Conservation (phyloP, 2,797 vertebrate genomes). For the Sebastes hopkinsi region DNA sequence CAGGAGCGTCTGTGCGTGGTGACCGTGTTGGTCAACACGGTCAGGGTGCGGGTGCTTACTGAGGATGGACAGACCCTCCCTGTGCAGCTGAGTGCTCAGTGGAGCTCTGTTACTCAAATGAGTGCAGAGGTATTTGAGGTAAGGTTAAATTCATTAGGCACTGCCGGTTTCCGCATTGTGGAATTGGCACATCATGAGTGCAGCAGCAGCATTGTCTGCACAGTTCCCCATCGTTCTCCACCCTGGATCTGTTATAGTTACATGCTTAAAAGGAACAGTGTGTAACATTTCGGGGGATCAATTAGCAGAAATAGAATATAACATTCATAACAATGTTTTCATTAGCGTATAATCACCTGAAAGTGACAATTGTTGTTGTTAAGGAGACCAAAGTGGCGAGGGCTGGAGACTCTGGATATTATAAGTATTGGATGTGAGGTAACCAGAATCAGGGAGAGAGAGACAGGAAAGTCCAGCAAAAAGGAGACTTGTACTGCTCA, state of each 20-base stretch:
- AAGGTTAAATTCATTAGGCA: constrained; percentile 23
- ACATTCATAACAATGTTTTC: too few species aligned
- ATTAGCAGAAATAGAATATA: too few species aligned
- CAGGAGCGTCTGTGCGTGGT: constrained; percentile 91
- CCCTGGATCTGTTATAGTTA: background rate
- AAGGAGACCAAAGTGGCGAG: too few species aligned
- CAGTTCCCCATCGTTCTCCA: background rate
- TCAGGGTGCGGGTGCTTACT: constrained; percentile 85
- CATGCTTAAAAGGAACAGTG: too few species aligned
- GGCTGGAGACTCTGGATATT: too few species aligned
- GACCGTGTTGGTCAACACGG: constrained; percentile 88
- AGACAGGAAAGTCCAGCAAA: too few species aligned
- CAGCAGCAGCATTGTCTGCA: background rate
- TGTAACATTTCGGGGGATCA: too few species aligned
- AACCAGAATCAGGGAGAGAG: too few species aligned
- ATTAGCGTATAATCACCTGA: too few species aligned
- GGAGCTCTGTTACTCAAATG: constrained; percentile 87
- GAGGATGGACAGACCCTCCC: constrained; percentile 93
- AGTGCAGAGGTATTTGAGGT: constrained; percentile 91
- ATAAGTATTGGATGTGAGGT: too few species aligned
- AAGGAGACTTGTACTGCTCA: too few species aligned
- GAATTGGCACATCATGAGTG: background rate
- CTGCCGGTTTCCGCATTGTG: background rate
- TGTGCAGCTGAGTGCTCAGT: constrained; percentile 88
- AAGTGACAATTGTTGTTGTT: too few species aligned